A percentile compares a stretch with the other conserved stretches of the same genome.
Conservation (phyloP, 1,140 invertebrate genomes). For the Protaetia brevitarsis region DNA sequence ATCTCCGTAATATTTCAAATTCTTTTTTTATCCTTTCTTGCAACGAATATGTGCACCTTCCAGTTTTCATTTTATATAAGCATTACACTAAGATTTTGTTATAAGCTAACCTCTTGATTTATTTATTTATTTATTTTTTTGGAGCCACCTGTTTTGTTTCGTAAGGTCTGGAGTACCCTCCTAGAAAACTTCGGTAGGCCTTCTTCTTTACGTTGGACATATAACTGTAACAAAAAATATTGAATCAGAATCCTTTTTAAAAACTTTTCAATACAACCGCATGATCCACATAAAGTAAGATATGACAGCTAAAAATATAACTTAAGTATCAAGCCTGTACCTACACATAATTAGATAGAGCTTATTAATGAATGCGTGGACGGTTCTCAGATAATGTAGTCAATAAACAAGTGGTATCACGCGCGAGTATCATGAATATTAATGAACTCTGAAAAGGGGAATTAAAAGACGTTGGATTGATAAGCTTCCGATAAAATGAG, state of each 20-base stretch:
- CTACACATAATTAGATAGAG: background rate
- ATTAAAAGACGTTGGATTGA: background rate
- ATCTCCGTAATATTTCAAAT: background rate
- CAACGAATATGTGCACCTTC: conserved; percentile 13
- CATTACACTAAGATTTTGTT: conserved; percentile 18
- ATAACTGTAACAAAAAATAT: conserved; percentile 49
- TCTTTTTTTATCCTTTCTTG: background rate
- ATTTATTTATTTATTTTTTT: conserved; percentile 5
- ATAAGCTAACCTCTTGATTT: conserved; percentile 1
- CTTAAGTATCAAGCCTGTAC: too few species aligned
- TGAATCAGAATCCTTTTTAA: too few species aligned
- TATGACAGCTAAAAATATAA: too few species aligned
- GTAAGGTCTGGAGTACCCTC: background rate
- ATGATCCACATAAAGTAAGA: too few species aligned
- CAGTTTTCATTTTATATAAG: background rate
- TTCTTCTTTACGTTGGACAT: conserved; percentile 48
- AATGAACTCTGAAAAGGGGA: background rate
- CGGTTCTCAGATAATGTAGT: background rate
- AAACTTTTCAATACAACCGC: too few species aligned
- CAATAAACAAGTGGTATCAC: background rate
- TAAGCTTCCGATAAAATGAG: too few species aligned
- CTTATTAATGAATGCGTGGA: background rate
- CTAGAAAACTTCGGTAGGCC: background rate
- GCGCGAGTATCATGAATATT: conserved; percentile 3
- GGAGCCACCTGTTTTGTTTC: conserved; percentile 1